Evolutionary conservation across 2,113 vertebrate genomes (phyloP), one percentile per base, ranked within the genome.

Genomic region (Ia io): DNA sequence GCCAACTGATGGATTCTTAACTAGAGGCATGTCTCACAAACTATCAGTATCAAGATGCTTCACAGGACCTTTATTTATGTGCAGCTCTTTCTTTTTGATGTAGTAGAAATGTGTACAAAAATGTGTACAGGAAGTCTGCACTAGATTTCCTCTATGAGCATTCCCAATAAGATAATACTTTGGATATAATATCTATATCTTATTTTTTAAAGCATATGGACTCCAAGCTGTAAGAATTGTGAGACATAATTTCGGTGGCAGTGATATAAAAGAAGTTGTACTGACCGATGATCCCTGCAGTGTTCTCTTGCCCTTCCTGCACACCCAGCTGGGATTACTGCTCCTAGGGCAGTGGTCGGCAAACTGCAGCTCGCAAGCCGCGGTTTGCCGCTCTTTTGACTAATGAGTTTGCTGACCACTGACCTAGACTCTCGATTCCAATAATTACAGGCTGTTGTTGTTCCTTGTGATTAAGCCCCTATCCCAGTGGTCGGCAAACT

Each of bases 91-190:
- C 7, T 63, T 69, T 86, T 84, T 90, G 25, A 77, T 14, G 14
- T 56, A 70, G 12, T 69, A 3, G 35, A 88, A 88, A 88, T 84
- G 56, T 28, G 18, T 47, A 49, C n/a, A 53, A 49, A 96, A 59
- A 63, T 61, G 35, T 23, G 17, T 69, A 35, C 30, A 77, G 32
- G 49, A n/a, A 35, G 3, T 83, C 5, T 74, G 80, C 28, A 28
- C 16, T 91, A 35, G 35, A 49, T 88, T 86, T 85, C 25, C 40
- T 78, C 30, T 83, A 73, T 11, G 80, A 20, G 76, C 90, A 69
- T 85, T 59, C 35, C 40, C 7, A 88, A 74, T 23, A 73, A 84
- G 23, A 44, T 25, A 91, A 73, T 82, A 71, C 11, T 63, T 82
- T 25, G 18, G 6, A 9, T 63, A 35, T 69, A 44, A 42, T 61